Conservation (phyloP, 2,888 invertebrate genomes). For the Drosophila nigricruria region DNA sequence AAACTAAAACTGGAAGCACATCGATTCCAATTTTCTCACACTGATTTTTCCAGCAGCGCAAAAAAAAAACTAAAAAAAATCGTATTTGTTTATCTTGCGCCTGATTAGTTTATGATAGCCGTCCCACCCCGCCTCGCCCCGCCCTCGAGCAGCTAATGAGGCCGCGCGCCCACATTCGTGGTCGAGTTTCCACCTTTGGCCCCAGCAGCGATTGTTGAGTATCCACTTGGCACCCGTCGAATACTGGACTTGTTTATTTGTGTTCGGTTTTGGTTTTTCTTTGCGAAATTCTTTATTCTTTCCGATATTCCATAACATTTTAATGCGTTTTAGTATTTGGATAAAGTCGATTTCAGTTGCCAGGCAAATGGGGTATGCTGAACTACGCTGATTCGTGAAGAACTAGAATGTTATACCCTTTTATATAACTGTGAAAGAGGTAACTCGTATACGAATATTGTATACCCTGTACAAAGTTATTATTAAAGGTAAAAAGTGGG, state of each 20-base stretch:
- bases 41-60: conserved; percentile 60
- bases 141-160: conserved; percentile 45
- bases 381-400: neutral
- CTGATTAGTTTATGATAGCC: conserved; percentile 72
- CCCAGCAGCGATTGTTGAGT: conserved; percentile 30
- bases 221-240: conserved; percentile 43
- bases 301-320: conserved; percentile 27
- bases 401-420: neutral
- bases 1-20: conserved; percentile 16
- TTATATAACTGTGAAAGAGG: neutral
- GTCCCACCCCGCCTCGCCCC: conserved; percentile 2
- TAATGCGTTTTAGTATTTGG: conserved; percentile 34
- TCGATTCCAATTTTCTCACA: conserved; percentile 60
- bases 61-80: conserved; percentile 23
- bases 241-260: conserved; percentile 59
- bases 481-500: too few relatives aligned
- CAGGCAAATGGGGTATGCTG: neutral
- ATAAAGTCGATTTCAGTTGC: neutral
- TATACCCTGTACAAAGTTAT: too few relatives aligned
- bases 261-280: conserved; percentile 33
- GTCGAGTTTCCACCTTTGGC: conserved; percentile 21
- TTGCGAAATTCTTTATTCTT: conserved; percentile 58
- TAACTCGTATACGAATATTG: too few relatives aligned
- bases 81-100: conserved; percentile 74
- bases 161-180: conserved; percentile 40